Conservation (phyloP, 2,113 vertebrate species). For the Benitochromis conjunctus region DNA sequence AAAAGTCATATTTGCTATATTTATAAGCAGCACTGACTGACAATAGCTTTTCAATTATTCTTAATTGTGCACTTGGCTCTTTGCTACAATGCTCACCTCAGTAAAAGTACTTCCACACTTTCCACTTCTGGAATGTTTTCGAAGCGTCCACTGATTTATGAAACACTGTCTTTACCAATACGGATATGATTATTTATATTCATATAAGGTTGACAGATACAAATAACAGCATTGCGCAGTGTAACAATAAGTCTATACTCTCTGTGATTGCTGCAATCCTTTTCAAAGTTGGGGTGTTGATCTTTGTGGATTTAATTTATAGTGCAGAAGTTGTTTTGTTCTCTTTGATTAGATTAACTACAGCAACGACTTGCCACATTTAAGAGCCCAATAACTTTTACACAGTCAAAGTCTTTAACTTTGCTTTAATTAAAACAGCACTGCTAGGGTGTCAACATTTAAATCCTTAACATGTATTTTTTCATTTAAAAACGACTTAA, state of each 20-base stretch:
- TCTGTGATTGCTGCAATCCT: background rate
- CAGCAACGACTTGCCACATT: background rate
- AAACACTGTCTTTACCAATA: background rate
- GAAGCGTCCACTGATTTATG: background rate
- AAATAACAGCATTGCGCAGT: background rate
- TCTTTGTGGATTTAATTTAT: background rate
- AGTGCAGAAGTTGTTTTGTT: background rate
- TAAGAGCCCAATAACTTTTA: background rate
- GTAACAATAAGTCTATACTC: background rate
- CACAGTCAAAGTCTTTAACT: background rate
- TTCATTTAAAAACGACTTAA: background rate
- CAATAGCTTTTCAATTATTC: background rate
- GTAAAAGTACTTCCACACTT: background rate
- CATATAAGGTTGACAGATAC: background rate
- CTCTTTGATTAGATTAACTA: background rate
- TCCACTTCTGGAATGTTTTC: background rate
- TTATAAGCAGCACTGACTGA: background rate
- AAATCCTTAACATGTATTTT: background rate
- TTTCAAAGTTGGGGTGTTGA: background rate
- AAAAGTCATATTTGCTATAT: background rate
- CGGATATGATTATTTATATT: background rate
- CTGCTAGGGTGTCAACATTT: background rate
- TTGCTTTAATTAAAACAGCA: background rate
- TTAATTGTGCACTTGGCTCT: background rate
- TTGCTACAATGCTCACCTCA: background rate